A percentile compares a stretch with the other conserved stretches of the same genome.
Evolutionary conservation across 2,888 invertebrate species (phyloP).

Genomic region (Anoncus sp.): DNA sequence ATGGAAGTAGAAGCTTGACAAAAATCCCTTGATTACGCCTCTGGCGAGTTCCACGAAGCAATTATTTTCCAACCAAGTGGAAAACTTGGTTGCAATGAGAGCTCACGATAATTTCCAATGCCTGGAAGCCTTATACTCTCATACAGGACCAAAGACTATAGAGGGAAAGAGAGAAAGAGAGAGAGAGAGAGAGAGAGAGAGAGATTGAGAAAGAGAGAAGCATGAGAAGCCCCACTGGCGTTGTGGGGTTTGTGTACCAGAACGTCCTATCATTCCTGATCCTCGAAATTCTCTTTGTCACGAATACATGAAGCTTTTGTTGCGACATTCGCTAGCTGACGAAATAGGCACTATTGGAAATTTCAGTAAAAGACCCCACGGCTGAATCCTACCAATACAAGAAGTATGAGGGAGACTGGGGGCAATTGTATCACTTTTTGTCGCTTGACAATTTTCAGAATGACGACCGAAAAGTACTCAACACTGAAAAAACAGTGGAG

Average conservation of each 20-base stretch:
- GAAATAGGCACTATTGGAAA: slow-evolving; percentile 1
- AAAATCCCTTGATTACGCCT: slow-evolving; percentile 17
- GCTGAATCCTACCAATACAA: background rate
- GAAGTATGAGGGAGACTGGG: background rate
- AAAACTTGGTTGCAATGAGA: slow-evolving; percentile 26
- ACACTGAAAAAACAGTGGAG: no score
- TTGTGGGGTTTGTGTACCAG: slow-evolving; percentile 15
- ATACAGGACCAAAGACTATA: slow-evolving; percentile 2
- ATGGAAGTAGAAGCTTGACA: background rate
- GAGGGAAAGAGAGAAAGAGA: background rate
- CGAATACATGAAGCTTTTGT: slow-evolving; percentile 7
- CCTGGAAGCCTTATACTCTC: slow-evolving; percentile 35
- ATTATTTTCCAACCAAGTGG: slow-evolving; percentile 34
- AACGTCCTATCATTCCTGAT: slow-evolving; percentile 27
- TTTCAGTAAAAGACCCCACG: background rate
- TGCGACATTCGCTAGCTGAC: slow-evolving; percentile 1
- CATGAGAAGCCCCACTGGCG: slow-evolving; percentile 26
- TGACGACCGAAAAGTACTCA: no score
- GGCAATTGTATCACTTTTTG: background rate
- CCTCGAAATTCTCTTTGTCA: slow-evolving; percentile 12
- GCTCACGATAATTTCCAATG: slow-evolving; percentile 38
- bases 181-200: slow-evolving; percentile 5
- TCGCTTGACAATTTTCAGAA: background rate
- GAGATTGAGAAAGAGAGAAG: background rate
- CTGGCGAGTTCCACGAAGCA: slow-evolving; percentile 4